Evolutionary conservation across 2,888 invertebrate species (phyloP).

Genomic region (Pseudolycoriella hygida): DNA sequence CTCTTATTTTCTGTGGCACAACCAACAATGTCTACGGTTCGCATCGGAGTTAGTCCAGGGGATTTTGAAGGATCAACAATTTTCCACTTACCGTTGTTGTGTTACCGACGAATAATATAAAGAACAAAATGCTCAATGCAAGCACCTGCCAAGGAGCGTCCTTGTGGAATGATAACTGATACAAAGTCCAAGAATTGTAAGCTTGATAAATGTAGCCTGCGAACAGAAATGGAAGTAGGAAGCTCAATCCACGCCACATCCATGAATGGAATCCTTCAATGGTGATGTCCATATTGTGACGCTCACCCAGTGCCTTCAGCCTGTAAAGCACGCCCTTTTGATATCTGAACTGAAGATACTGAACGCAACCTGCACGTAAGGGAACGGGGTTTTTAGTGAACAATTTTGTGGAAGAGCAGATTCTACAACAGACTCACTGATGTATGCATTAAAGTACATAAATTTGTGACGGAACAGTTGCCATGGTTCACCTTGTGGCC

Average conservation of each 20-base stretch:
- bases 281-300: conserved; percentile 98
- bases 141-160: conserved; percentile 91
- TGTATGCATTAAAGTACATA: conserved; percentile 86
- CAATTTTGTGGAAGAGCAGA: conserved; percentile 5
- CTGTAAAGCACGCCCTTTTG: conserved; percentile 83
- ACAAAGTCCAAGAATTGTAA: conserved; percentile 85
- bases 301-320: conserved; percentile 80
- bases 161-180: conserved; percentile 52
- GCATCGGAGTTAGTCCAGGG: too few species aligned
- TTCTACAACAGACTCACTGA: conserved; percentile 6
- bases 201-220: conserved; percentile 88
- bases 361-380: conserved; percentile 55
- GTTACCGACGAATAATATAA: conserved; percentile 80
- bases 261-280: conserved; percentile 99
- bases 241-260: conserved; percentile 99
- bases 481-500: conserved; percentile 93
- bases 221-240: conserved; percentile 89
- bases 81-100: conserved; percentile 38
- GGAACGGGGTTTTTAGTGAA: too few species aligned
- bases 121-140: conserved; percentile 69
- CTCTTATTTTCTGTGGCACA: conserved; percentile 66
- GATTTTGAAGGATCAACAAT: too few species aligned
- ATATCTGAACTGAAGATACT: conserved; percentile 89
- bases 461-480: conserved; percentile 76
- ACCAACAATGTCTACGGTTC: conserved; percentile 49